These are phyloP conservation scores for Nesometra sesokonis DNA, from an alignment of 35 echinoderm and acorn worm species.

Conservation along the genomic window DNA sequence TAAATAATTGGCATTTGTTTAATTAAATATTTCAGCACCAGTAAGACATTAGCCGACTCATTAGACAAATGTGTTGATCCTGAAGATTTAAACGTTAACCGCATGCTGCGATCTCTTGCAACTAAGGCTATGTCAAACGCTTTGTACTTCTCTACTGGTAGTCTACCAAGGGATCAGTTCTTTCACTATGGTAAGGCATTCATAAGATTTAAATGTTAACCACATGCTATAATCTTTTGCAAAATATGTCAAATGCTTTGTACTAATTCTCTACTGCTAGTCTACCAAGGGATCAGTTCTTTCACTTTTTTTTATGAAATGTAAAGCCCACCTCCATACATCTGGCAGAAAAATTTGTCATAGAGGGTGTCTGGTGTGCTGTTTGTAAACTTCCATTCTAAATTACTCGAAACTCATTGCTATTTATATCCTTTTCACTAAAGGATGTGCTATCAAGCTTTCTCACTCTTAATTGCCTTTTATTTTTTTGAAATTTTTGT, in stretches of 20 bases:
- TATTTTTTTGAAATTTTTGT: too few species aligned
- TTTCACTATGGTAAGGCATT: conserved; percentile 93
- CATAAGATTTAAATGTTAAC: conserved; percentile 57
- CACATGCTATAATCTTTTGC: conserved; percentile 73
- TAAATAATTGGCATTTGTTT: too few species aligned
- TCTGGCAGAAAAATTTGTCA: too few species aligned
- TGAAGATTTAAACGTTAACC: conserved; percentile 59
- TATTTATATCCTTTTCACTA: too few species aligned
- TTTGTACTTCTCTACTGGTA: conserved; percentile 95
- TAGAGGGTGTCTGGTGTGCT: too few species aligned
- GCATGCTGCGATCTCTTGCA: conserved; percentile 82
- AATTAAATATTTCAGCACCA: conserved; percentile 47
- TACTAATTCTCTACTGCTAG: conserved; percentile 97
- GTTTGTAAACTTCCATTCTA: too few species aligned
- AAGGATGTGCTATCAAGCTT: too few species aligned
- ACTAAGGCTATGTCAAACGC: conserved; percentile 99
- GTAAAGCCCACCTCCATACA: too few species aligned
- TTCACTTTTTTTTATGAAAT: too few species aligned
- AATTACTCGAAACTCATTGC: too few species aligned
- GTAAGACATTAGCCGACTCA: conserved; percentile 80
- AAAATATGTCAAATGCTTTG: conserved; percentile 97
- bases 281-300: conserved; percentile 64
- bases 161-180: conserved; percentile 63
- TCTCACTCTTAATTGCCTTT: too few species aligned
- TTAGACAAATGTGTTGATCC: conserved; percentile 70